A percentile compares a stretch with the other conserved stretches of the same genome.
Conservation (phyloP, 1,140 invertebrate genomes). For the Sycophaga agraensis region DNA sequence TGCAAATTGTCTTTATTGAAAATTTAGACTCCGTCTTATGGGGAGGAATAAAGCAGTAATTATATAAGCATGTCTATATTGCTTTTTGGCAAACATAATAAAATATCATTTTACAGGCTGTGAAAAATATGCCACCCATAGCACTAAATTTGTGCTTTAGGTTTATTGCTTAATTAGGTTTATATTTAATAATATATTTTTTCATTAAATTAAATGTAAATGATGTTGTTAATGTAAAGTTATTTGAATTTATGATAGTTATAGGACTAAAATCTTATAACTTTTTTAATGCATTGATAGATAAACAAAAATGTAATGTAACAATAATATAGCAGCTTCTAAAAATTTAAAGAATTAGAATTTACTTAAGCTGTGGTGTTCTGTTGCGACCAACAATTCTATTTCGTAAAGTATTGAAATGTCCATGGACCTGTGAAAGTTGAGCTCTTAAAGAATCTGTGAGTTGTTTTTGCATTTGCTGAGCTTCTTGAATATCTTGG, state of each 20-base stretch:
- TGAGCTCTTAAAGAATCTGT: conserved; percentile 58
- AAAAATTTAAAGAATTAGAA: conserved; percentile 16
- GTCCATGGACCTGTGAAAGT: conserved; percentile 52
- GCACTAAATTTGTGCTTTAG: conserved; percentile 35
- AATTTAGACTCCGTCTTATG: conserved; percentile 9
- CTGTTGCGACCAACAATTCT: conserved; percentile 48
- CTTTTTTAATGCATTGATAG: not conserved
- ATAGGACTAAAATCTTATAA: not conserved
- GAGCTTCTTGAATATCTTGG: conserved; percentile 62
- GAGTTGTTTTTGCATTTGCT: conserved; percentile 62
- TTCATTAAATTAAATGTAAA: not conserved
- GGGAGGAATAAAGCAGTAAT: conserved; percentile 10
- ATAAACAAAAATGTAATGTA: not conserved
- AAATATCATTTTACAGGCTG: conserved; percentile 7
- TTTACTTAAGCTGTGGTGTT: conserved; percentile 45
- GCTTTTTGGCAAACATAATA: conserved; percentile 14
- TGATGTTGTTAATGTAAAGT: not conserved
- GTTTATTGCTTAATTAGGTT: conserved; percentile 26
- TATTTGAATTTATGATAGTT: not conserved
- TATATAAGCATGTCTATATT: conserved; percentile 9
- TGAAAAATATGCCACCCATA: conserved; percentile 24
- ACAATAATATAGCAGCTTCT: conserved; percentile 11
- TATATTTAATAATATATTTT: not conserved
- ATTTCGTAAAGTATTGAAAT: conserved; percentile 51
- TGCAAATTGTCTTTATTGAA: conserved; percentile 2